Percentiles rank a stretch among this genome's conserved stretches.
Conservation (phyloP, 2,888 invertebrate genomes). For the Scaptomyza reducta region DNA sequence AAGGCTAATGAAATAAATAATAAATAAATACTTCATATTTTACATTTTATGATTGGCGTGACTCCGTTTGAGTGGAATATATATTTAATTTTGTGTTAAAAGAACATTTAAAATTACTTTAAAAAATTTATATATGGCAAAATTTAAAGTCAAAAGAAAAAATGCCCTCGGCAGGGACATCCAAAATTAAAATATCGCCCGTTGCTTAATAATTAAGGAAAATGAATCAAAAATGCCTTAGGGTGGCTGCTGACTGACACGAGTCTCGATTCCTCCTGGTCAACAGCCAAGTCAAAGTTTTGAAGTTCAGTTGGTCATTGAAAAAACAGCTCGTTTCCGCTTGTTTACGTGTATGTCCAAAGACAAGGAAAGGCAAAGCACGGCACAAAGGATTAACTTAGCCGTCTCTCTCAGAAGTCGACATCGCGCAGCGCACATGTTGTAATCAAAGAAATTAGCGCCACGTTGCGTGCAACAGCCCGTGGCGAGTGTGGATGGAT, state of each 20-base stretch:
- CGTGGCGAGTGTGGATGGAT: constrained; percentile 54
- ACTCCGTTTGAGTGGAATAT: too few relatives aligned
- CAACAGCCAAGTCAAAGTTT: constrained; percentile 67
- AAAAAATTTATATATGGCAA: not conserved
- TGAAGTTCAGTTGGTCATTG: constrained; percentile 81
- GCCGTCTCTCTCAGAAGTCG: constrained; percentile 40
- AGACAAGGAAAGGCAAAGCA: constrained; percentile 58
- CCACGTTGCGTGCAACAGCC: constrained; percentile 73
- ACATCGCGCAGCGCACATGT: constrained; percentile 56
- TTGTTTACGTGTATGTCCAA: constrained; percentile 55
- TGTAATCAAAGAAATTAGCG: constrained; percentile 79
- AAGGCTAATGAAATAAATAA: too few relatives aligned
- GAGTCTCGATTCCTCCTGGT: constrained; percentile 28
- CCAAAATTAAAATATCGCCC: constrained; percentile 26
- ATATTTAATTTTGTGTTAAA: too few relatives aligned
- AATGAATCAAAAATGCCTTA: constrained; percentile 53
- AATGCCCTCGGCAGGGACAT: constrained; percentile 6
- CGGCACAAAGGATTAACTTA: constrained; percentile 68
- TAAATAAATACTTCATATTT: too few relatives aligned
- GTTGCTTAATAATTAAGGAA: constrained; percentile 69
- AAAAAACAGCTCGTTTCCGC: constrained; percentile 59
- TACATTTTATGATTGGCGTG: too few relatives aligned
- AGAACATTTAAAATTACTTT: too few relatives aligned
- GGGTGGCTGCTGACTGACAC: constrained; percentile 37
- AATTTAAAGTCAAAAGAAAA: not conserved